phyloP scores from a whole-genome alignment of 1,140 invertebrate genomes.

The Centruroides vittatus region DNA sequence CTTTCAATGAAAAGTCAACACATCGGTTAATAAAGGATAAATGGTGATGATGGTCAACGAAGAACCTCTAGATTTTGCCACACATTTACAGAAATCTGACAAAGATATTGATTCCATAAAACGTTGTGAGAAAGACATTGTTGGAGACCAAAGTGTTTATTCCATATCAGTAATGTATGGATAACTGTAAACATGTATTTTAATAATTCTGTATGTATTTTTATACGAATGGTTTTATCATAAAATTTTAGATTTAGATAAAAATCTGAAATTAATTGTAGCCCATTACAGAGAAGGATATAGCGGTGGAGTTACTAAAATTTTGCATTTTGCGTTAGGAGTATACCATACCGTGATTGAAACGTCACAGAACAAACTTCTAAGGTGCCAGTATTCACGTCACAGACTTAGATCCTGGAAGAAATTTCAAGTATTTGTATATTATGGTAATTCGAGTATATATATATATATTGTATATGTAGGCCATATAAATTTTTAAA shows the following conservation, averaged over 20 bases:
- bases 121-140: constrained; percentile 68
- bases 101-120: constrained; percentile 61
- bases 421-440: constrained; percentile 59
- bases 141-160: constrained; percentile 46
- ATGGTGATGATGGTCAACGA: constrained; percentile 27
- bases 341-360: constrained; percentile 39
- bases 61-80: constrained; percentile 46
- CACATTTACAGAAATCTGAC: constrained; percentile 42
- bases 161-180: no score
- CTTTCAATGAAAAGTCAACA: constrained; percentile 81
- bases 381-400: constrained; percentile 38
- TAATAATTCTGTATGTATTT: no score
- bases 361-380: constrained; percentile 35
- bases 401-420: constrained; percentile 50
- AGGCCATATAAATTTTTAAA: no score
- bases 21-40: constrained; percentile 60
- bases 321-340: constrained; percentile 63
- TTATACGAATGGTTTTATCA: no score
- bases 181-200: no score
- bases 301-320: constrained; percentile 66
- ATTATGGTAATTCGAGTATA: constrained; percentile 75
- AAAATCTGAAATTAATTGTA: constrained; percentile 22
- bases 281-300: constrained; percentile 67
- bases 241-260: no score
- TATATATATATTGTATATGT: no score